Conservation (phyloP, 2,797 vertebrate species). For the Mus spretus region DNA sequence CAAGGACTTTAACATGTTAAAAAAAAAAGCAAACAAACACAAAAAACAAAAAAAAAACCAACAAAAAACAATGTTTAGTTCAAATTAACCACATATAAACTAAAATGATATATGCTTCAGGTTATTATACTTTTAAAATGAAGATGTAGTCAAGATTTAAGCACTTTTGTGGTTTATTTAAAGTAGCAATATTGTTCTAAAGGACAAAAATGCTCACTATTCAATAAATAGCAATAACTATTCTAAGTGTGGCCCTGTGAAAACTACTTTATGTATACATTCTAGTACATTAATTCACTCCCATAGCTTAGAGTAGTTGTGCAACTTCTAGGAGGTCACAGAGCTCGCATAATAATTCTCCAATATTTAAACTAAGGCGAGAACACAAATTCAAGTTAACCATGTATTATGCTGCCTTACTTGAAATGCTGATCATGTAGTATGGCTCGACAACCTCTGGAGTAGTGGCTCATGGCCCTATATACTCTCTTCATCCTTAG, state of each 20-base stretch:
- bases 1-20: not conserved
- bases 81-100: not conserved
- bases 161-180: not conserved
- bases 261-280: not conserved
- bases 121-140: slow-evolving; percentile 45
- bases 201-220: not conserved
- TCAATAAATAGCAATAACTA: slow-evolving; percentile 41
- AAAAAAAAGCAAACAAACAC: no score
- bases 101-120: slow-evolving; percentile 37
- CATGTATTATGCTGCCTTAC: not conserved
- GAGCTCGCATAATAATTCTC: not conserved
- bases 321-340: not conserved
- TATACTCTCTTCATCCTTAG: not conserved
- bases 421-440: accelerated
- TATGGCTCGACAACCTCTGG: no score
- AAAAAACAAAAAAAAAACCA: no score
- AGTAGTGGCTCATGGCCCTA: not conserved
- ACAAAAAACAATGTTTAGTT: not conserved
- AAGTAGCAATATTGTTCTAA: slow-evolving; percentile 28
- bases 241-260: not conserved
- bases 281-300: not conserved
- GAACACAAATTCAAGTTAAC: not conserved
- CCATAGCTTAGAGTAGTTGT: not conserved
- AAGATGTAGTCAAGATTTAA: slow-evolving; percentile 42
- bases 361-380: not conserved